A percentile compares a stretch with the other conserved stretches of the same genome.
Evolutionary conservation across 2,888 invertebrate species (phyloP).

Genomic region (Furcula furcula): DNA sequence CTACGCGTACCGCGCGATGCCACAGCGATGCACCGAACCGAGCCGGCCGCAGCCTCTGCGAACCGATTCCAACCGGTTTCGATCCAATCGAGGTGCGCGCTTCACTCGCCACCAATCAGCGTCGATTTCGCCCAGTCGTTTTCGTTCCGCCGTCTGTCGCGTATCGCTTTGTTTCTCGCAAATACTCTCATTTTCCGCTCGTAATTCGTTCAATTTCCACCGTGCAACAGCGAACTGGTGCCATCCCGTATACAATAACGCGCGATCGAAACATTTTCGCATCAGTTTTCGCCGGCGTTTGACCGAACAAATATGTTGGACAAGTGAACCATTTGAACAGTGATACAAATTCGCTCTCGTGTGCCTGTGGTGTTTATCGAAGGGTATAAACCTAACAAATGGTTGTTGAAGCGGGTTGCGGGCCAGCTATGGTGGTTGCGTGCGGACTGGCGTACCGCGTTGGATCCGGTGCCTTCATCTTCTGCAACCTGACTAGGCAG

Average conservation of each 20-base stretch:
- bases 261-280: slow-evolving; percentile 17
- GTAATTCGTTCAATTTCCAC: slow-evolving; percentile 29
- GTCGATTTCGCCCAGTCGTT: slow-evolving; percentile 59
- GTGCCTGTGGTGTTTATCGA: slow-evolving; percentile 30
- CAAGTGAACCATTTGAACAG: slow-evolving; percentile 51
- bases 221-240: slow-evolving; percentile 37
- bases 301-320: slow-evolving; percentile 67
- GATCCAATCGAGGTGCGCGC: slow-evolving; percentile 65
- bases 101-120: slow-evolving; percentile 70
- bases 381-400: slow-evolving; percentile 55
- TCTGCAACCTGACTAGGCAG: slow-evolving; percentile 74
- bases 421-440: slow-evolving; percentile 71
- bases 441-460: slow-evolving; percentile 56
- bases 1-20: slow-evolving; percentile 45
- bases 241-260: slow-evolving; percentile 34
- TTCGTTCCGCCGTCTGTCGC: slow-evolving; percentile 44
- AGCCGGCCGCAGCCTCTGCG: slow-evolving; percentile 68
- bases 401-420: slow-evolving; percentile 61
- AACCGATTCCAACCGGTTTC: slow-evolving; percentile 74
- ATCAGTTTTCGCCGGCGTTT: slow-evolving; percentile 28
- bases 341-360: slow-evolving; percentile 13
- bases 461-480: slow-evolving; percentile 69
- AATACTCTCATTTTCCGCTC: slow-evolving; percentile 34
- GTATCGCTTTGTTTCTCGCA: slow-evolving; percentile 46
- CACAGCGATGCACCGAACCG: slow-evolving; percentile 63